Evolutionary conservation across 2,797 vertebrate genomes (phyloP), one percentile per base, ranked within the genome.

Genomic region (Potorous gilbertii): DNA sequence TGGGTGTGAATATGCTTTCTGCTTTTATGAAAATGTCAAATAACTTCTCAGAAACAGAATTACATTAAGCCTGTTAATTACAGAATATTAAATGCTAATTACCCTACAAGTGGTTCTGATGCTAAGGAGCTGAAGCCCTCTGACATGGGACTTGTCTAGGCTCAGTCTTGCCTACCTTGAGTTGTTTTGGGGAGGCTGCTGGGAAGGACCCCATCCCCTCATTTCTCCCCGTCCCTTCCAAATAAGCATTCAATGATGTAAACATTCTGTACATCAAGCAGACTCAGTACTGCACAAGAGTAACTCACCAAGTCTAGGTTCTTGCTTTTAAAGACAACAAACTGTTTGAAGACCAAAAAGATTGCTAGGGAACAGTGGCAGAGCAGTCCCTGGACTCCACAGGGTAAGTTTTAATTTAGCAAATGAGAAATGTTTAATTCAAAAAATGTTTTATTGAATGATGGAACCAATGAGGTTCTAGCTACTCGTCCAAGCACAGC

Each of bases 81-180:
- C 95, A 92, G 94, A 96, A 95, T 96, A 97, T 96, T 96, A 97
- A 95, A 97, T 97, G 97, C 97, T 98, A 97, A 98, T 97, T 97
- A 93, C 97, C 89, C 90, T 24, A n/a, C 59, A 81, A 12, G 87
- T 74, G 90, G 62, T 92, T 96, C 1, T 21, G 92, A 54, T 95
- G 93, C 93, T 93, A 92, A 90, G 91, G 90, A 91, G 92, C 87
- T 5, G 46, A 54, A 9, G 34, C 81, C 56, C 5, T 54, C 28
- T 93, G 92, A 95, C 95, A 74, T 54, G 95, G 94, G 57, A 40
- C 55, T n/a, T 90, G 94, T 50, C 24, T 56, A 50, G 92, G 50
- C 94, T 27, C 11, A 50, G 93, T 31, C 59, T 52, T 31, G 29
- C 18, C 16, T 89, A 50, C 50, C 6, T 50, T 46, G 81, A 91